Conservation (phyloP, 2,888 invertebrate species). For the Drosophila prolongata region DNA sequence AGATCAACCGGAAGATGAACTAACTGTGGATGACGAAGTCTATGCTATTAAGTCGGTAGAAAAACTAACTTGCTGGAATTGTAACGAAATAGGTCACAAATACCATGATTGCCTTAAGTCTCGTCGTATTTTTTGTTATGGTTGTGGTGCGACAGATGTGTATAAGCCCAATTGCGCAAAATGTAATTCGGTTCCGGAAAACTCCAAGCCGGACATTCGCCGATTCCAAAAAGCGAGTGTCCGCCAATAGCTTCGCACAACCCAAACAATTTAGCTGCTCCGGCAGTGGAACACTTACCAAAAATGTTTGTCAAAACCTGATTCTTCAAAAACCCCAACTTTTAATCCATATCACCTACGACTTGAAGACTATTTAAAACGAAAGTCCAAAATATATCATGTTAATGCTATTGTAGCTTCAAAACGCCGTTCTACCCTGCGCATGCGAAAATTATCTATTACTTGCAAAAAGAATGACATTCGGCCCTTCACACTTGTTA, state of each 20-base stretch:
- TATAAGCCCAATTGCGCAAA: slow-evolving; percentile 4
- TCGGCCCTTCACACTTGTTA: background rate
- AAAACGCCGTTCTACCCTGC: background rate
- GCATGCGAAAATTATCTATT: background rate
- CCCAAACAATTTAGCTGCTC: background rate
- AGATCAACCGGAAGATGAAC: too few relatives aligned
- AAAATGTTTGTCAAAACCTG: too few relatives aligned
- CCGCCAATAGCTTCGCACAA: background rate
- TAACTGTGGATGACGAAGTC: too few relatives aligned
- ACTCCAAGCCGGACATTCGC: background rate
- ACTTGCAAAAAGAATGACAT: too few relatives aligned
- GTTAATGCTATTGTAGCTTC: background rate
- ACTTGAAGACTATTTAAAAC: background rate
- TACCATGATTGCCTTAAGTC: background rate
- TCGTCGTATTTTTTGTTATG: background rate
- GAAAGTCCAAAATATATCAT: background rate
- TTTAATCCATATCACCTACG: slow-evolving; percentile 1
- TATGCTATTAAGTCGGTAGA: too few relatives aligned
- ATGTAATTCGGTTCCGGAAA: slow-evolving; percentile 4
- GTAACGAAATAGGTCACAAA: background rate
- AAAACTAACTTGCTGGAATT: background rate
- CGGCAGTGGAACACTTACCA: background rate
- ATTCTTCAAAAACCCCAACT: background rate
- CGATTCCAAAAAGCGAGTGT: background rate
- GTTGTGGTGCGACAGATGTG: background rate